Percentiles rank a stretch among this genome's conserved stretches.
Conservation (phyloP, 92 coral and sea anemone genomes). For the Pocillopora meandrina region DNA sequence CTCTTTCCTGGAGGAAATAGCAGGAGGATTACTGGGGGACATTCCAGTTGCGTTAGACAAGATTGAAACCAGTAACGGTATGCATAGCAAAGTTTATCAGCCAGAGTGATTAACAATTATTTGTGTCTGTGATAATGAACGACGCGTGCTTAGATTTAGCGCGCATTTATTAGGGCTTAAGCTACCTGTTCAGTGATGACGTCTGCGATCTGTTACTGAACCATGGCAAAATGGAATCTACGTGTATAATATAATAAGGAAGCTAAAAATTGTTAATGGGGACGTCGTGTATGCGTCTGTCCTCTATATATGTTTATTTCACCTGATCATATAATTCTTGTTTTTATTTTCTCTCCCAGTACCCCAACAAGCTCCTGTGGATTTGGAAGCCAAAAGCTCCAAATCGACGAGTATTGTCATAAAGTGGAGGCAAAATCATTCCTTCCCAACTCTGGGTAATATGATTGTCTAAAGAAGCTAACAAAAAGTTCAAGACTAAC, state of each 20-base stretch:
- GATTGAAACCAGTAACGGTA: conserved; percentile 12
- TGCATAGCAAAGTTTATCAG: background rate
- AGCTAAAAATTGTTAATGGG: too few relatives aligned
- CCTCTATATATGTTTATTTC: too few relatives aligned
- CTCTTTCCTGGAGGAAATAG: conserved; percentile 44
- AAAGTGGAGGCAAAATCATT: background rate
- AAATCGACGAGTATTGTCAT: conserved; percentile 3
- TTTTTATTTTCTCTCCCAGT: background rate
- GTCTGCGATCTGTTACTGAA: too few relatives aligned
- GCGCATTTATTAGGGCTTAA: too few relatives aligned
- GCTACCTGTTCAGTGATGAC: too few relatives aligned
- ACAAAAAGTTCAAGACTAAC: background rate
- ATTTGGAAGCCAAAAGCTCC: background rate
- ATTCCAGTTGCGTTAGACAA: conserved; percentile 22
- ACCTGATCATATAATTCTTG: too few relatives aligned
- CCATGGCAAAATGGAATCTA: too few relatives aligned
- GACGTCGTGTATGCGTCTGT: too few relatives aligned
- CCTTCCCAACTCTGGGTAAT: background rate
- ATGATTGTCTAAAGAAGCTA: conserved; percentile 4
- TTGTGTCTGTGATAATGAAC: too few relatives aligned
- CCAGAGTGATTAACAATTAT: background rate
- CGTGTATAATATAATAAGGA: too few relatives aligned
- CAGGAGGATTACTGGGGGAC: conserved; percentile 31
- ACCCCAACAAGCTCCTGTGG: conserved; percentile 14
- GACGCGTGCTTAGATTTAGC: too few relatives aligned